Conservation (phyloP, 2,888 invertebrate genomes). For the Drosophila lacicola region DNA sequence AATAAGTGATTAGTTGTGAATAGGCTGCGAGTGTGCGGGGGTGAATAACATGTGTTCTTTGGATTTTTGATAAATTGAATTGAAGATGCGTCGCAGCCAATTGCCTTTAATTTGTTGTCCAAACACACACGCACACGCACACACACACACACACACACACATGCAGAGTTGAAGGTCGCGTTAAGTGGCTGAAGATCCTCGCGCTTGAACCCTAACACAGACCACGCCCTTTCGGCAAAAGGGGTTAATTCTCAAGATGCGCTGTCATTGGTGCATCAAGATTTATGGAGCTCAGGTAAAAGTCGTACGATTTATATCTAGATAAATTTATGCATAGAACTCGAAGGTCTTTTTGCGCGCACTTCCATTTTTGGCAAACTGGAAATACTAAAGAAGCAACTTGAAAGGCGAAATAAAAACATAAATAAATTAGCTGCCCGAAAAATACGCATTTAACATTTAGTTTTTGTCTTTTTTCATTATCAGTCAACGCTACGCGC, state of each 20-base stretch:
- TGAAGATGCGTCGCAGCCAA: slow-evolving; percentile 34
- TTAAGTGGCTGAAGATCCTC: slow-evolving; percentile 55
- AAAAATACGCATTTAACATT: slow-evolving; percentile 29
- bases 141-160: not conserved
- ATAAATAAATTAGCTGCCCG: slow-evolving; percentile 20
- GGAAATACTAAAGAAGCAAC: slow-evolving; percentile 30
- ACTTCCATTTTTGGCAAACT: slow-evolving; percentile 70
- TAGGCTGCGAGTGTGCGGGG: slow-evolving; percentile 20
- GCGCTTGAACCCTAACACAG: slow-evolving; percentile 33
- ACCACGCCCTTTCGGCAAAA: slow-evolving; percentile 52
- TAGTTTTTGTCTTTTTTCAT: slow-evolving; percentile 26
- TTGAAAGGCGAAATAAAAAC: slow-evolving; percentile 2
- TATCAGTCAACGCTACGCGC: slow-evolving; percentile 45
- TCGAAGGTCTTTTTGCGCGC: slow-evolving; percentile 34
- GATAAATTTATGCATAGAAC: slow-evolving; percentile 43
- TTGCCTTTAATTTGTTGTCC: slow-evolving; percentile 58
- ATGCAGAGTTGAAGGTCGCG: slow-evolving; percentile 12
- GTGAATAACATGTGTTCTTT: slow-evolving; percentile 67
- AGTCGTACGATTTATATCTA: slow-evolving; percentile 25
- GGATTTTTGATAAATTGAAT: slow-evolving; percentile 72
- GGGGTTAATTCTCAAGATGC: slow-evolving; percentile 56
- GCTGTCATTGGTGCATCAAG: slow-evolving; percentile 62
- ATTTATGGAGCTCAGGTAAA: slow-evolving; percentile 65
- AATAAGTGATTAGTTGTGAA: slow-evolving; percentile 16
- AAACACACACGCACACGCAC: slow-evolving; percentile 38